Percentiles rank a stretch among this genome's conserved stretches.
These are phyloP conservation scores for Thomomys bottae DNA, from an alignment of 2,113 vertebrate genomes.

Conservation along the genomic window DNA sequence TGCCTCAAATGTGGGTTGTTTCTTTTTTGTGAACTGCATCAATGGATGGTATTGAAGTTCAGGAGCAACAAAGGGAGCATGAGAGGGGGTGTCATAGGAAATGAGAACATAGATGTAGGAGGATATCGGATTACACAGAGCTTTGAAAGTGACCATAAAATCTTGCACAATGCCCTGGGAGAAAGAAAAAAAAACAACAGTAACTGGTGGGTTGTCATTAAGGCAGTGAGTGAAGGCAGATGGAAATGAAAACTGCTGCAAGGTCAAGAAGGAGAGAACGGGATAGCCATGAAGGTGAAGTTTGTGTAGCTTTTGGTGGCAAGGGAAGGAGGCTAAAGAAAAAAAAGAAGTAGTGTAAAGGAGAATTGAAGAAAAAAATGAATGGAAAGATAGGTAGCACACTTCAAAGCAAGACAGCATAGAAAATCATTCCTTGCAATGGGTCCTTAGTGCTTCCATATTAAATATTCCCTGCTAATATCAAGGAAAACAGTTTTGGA, in stretches of 20 bases:
- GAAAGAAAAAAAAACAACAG: not conserved
- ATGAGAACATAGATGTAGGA: slow-evolving; percentile 68
- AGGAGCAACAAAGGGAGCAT: slow-evolving; percentile 48
- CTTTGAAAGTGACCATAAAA: slow-evolving; percentile 67
- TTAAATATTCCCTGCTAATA: no score
- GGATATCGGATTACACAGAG: slow-evolving; percentile 61
- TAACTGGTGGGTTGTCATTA: slow-evolving; percentile 35
- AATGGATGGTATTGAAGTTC: slow-evolving; percentile 35
- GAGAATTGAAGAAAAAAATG: no score
- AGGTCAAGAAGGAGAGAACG: not conserved
- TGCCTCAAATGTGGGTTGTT: not conserved
- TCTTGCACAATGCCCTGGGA: slow-evolving; percentile 27
- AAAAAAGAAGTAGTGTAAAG: no score
- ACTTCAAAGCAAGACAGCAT: no score
- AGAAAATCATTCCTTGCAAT: no score
- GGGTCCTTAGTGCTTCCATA: no score
- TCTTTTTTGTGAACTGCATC: slow-evolving; percentile 54
- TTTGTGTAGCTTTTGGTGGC: not conserved
- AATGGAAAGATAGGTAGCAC: no score
- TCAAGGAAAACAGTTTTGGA: no score
- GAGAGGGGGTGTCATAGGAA: slow-evolving; percentile 69
- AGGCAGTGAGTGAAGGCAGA: slow-evolving; percentile 7
- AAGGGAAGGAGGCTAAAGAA: no score
- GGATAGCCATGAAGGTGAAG: not conserved
- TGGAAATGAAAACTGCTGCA: not conserved